Evolutionary conservation across 2,113 vertebrate genomes (phyloP).

Genomic region (Bothrops jararaca): DNA sequence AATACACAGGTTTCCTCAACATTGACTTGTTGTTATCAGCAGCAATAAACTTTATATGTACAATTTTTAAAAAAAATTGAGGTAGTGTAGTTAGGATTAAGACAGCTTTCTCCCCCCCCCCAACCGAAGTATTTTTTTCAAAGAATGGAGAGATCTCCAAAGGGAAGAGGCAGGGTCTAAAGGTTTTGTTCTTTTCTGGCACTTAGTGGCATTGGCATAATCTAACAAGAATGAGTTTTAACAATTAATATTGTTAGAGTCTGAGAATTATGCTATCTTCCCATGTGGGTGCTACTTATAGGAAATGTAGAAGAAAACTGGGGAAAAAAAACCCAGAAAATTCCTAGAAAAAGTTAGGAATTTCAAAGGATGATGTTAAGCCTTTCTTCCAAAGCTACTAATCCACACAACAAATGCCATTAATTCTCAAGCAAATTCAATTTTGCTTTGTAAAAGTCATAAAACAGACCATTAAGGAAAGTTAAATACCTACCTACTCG

Average conservation of each 20-base stretch:
- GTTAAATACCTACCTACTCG: conserved; percentile 73
- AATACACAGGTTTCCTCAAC: not conserved
- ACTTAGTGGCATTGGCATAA: not conserved
- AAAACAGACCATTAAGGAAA: not conserved
- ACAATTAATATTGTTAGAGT: not conserved
- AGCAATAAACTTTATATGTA: not conserved
- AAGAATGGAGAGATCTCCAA: not conserved
- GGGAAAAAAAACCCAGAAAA: not conserved
- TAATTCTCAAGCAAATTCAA: not conserved
- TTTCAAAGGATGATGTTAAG: not conserved
- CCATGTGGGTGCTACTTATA: not conserved
- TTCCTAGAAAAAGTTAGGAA: not conserved
- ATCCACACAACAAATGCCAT: not conserved
- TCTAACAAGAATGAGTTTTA: not conserved
- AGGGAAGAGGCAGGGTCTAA: not conserved
- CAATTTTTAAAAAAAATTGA: no score
- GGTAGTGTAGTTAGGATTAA: not conserved
- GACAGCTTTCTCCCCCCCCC: not conserved
- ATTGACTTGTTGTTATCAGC: not conserved
- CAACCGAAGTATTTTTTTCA: fast-evolving
- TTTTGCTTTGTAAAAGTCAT: not conserved
- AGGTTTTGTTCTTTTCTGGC: not conserved
- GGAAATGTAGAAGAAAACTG: not conserved
- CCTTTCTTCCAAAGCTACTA: not conserved
- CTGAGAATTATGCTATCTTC: not conserved